These are phyloP conservation scores for Calypte anna DNA, from an alignment of 2,113 vertebrate genomes.

Conservation along the genomic window DNA sequence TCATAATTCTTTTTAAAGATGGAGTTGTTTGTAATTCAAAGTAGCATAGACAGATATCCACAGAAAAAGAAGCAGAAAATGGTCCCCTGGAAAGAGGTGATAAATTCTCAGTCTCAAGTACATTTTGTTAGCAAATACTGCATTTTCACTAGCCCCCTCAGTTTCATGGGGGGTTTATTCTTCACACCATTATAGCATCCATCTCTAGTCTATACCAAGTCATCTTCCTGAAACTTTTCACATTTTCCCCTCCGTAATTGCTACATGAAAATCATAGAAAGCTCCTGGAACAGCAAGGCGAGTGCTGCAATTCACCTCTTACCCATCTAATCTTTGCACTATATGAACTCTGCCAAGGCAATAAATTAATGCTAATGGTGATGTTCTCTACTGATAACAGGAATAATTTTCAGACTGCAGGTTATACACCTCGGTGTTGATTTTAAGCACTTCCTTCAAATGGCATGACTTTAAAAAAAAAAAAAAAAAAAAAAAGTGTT, in stretches of 20 bases:
- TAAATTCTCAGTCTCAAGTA: background rate
- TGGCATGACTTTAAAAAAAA: background rate
- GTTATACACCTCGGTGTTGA: background rate
- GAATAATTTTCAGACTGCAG: background rate
- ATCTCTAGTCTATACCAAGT: background rate
- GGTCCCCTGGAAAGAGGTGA: rapidly evolving
- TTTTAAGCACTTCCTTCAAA: background rate
- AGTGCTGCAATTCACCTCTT: background rate
- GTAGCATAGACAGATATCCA: background rate
- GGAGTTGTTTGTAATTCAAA: background rate
- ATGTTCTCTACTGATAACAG: background rate
- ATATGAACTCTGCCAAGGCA: background rate
- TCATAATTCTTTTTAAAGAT: background rate
- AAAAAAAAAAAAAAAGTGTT: background rate
- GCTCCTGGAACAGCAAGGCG: background rate
- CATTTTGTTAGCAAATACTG: background rate
- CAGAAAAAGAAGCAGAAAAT: background rate
- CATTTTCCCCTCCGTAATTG: background rate
- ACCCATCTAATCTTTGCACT: background rate
- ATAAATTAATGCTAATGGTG: background rate
- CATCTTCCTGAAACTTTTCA: background rate
- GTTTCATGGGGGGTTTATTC: background rate
- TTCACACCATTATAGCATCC: background rate
- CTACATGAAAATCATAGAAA: background rate
- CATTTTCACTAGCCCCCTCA: background rate